Percentiles rank a stretch among this genome's conserved stretches.
Conservation (phyloP, 2,797 vertebrate genomes). For the Girardinus metallicus region DNA sequence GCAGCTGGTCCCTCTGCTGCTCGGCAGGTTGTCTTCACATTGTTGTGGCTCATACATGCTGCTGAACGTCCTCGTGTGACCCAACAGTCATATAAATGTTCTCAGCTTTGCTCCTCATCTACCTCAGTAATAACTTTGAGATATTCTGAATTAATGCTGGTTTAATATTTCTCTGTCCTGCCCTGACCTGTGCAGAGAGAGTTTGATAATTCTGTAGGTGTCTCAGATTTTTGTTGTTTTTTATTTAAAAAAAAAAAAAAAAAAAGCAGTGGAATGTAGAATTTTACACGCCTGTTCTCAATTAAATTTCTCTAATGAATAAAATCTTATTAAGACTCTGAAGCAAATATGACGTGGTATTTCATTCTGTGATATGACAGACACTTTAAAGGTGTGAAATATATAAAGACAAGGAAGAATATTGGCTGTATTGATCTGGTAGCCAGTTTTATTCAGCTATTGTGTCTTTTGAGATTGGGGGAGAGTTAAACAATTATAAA, state of each 20-base stretch:
- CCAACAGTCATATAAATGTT: neutral
- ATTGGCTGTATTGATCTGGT: neutral
- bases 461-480: neutral
- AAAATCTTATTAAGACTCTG: neutral
- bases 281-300: neutral
- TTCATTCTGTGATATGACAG: neutral
- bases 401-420: neutral
- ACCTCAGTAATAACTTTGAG: neutral
- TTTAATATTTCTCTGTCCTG: neutral
- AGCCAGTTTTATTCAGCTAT: neutral
- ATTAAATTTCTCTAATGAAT: neutral
- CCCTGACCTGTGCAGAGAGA: neutral
- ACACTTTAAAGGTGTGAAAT: neutral
- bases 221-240: neutral
- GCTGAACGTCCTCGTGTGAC: neutral
- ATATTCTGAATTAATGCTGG: neutral
- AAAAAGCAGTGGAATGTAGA: no score
- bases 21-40: neutral
- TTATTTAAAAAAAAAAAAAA: no score
- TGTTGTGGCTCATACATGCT: neutral
- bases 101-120: neutral
- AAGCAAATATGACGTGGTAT: neutral
- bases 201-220: neutral
- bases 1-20: neutral
- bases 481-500: neutral